These are phyloP conservation scores for Ochropacha duplaris DNA, from an alignment of 2,888 invertebrate genomes.

Conservation along the genomic window DNA sequence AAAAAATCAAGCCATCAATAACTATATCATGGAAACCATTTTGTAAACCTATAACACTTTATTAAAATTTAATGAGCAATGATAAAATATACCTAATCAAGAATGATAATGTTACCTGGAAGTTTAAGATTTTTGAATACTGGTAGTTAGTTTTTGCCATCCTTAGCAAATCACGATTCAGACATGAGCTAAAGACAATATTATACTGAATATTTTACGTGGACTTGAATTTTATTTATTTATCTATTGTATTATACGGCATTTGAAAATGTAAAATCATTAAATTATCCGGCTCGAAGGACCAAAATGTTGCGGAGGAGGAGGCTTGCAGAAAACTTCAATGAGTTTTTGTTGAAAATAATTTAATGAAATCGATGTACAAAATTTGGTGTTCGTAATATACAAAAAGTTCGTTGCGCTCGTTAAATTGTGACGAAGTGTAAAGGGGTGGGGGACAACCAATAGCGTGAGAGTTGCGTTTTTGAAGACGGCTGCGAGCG, in stretches of 20 bases:
- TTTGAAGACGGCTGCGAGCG: too few relatives aligned
- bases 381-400: too few relatives aligned
- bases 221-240: conserved; percentile 63
- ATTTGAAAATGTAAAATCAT: conserved; percentile 24
- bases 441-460: too few relatives aligned
- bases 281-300: too few relatives aligned
- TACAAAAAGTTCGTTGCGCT: too few relatives aligned
- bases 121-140: neutral
- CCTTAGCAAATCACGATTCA: conserved; percentile 56
- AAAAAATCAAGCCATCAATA: too few relatives aligned
- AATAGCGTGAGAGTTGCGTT: too few relatives aligned
- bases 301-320: too few relatives aligned
- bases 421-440: too few relatives aligned
- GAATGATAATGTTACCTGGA: neutral
- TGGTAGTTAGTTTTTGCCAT: conserved; percentile 56
- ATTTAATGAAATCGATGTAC: too few relatives aligned
- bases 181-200: conserved; percentile 53
- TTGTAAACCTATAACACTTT: neutral
- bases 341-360: too few relatives aligned
- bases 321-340: too few relatives aligned
- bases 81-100: neutral
- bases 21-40: neutral
- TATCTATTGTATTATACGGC: conserved; percentile 60
- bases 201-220: conserved; percentile 55
- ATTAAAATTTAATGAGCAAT: neutral